Base-by-base conservation (phyloP, 2,797 vertebrate genomes). In the Rousettus madagascariensis region DNA sequence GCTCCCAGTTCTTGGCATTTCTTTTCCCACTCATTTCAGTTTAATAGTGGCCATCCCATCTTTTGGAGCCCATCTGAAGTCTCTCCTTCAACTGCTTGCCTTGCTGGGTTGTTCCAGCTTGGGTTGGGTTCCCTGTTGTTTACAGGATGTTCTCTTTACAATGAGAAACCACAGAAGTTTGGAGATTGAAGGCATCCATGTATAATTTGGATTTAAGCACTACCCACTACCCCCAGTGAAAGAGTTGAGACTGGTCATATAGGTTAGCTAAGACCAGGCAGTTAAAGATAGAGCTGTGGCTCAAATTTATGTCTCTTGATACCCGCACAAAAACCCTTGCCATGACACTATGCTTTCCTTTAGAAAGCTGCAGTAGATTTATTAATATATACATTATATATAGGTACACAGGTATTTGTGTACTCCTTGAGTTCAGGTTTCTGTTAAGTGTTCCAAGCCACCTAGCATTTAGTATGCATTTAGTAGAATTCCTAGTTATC, bases 401-500 rank as follows among this genome's bases (percentile, higher is more conserved):
- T 2, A 86, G 36, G 8, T 77, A 20, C 61, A 16, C 24, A 79
- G 24, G 8, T 74, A 26, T 51, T 66, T 77, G 19, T 87, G 5
- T 79, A 11, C 16, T 86, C 19, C 12, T 84, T 38, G 41, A 91
- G 53, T 69, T 55, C n/a, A 8, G 8, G 22, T 79, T 92, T 75
- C 30, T 78, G 15, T 68, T 95, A 41, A 53, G 8, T 91, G 61
- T 91, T 89, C 28, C 0, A 69, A 22, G 17, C 33, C 24, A 61
- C 16, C 19, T 43, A 51, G 46, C 59, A 77, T 66, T 74, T 59
- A 63, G 10, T 84, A 6, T 71, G 83, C 36, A 5, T 86, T 83
- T 57, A 43, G 38, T 93, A 86, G 94, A 92, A 87, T 92, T 72
- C 19, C 46, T 94, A 28, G 20, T 63, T 75, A 59, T 46, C 88